phyloP scores from a whole-genome alignment of 2,888 invertebrate species.

The Megamerina dolium region DNA sequence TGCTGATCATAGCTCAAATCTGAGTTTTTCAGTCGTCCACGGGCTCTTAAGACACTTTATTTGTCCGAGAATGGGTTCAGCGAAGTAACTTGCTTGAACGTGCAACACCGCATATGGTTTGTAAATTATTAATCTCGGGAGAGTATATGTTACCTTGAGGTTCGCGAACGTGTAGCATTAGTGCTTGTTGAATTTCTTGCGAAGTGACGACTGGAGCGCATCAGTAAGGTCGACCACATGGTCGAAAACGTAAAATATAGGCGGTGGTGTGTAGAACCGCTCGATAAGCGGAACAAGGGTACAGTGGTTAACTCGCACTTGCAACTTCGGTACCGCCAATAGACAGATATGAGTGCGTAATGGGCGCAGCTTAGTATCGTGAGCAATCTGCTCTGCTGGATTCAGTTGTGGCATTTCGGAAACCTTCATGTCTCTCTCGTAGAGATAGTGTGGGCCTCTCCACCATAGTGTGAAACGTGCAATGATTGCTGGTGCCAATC shows the following conservation, averaged over 20 bases:
- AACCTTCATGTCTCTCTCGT: too few relatives aligned
- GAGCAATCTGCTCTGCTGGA: neutral
- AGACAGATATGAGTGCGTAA: too few relatives aligned
- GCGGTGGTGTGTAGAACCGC: too few relatives aligned
- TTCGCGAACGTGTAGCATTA: neutral
- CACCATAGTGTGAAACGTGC: too few relatives aligned
- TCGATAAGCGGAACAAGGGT: neutral
- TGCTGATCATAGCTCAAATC: neutral
- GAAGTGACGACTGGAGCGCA: neutral
- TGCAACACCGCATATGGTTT: neutral
- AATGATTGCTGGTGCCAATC: too few relatives aligned
- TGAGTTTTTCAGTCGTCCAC: neutral
- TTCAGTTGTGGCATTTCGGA: neutral
- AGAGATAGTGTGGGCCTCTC: too few relatives aligned
- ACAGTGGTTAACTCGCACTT: too few relatives aligned
- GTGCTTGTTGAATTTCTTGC: too few relatives aligned
- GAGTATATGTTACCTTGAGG: neutral
- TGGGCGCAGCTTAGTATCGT: neutral
- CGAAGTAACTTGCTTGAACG: neutral
- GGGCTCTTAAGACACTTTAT: neutral
- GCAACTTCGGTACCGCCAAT: too few relatives aligned
- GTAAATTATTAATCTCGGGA: neutral
- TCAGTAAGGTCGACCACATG: neutral
- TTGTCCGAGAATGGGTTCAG: neutral
- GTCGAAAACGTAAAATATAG: too few relatives aligned